Evolutionary conservation across 2,888 invertebrate species (phyloP).

Genomic region (Calameuta filiformis): DNA sequence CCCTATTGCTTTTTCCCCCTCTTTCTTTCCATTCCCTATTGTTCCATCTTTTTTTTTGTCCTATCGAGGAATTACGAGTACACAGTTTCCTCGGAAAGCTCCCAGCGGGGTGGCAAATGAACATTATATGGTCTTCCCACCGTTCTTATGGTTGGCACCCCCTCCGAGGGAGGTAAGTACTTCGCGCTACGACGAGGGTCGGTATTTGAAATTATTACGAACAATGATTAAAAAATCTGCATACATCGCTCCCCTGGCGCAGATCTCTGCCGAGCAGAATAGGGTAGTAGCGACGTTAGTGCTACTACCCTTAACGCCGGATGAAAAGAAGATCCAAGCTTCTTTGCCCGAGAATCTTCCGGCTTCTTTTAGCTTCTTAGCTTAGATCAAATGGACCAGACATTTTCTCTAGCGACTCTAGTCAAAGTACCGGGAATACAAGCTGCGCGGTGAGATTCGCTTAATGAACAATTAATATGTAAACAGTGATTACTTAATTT

Average conservation of each 20-base stretch:
- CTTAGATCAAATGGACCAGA: too few species aligned
- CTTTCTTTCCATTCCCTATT: not conserved
- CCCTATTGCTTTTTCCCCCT: constrained; percentile 1
- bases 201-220: constrained; percentile 24
- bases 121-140: constrained; percentile 10
- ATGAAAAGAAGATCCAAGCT: too few species aligned
- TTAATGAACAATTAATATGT: constrained; percentile 65
- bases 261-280: not conserved
- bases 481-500: constrained; percentile 63
- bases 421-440: too few species aligned
- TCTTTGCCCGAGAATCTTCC: too few species aligned
- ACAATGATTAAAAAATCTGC: constrained; percentile 36
- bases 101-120: constrained; percentile 17
- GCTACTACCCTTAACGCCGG: too few species aligned
- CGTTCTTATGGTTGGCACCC: constrained; percentile 1
- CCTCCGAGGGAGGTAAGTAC: not conserved
- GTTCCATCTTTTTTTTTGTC: not conserved
- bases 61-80: too few species aligned
- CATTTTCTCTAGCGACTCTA: too few species aligned
- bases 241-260: constrained; percentile 30
- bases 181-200: too few species aligned
- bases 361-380: too few species aligned
- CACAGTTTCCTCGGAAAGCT: constrained; percentile 9
- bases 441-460: not conserved
- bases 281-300: too few species aligned